A percentile compares a stretch with the other conserved stretches of the same genome.
Evolutionary conservation across 2,113 vertebrate species (phyloP).

Genomic region (Toxotes jaculatrix): DNA sequence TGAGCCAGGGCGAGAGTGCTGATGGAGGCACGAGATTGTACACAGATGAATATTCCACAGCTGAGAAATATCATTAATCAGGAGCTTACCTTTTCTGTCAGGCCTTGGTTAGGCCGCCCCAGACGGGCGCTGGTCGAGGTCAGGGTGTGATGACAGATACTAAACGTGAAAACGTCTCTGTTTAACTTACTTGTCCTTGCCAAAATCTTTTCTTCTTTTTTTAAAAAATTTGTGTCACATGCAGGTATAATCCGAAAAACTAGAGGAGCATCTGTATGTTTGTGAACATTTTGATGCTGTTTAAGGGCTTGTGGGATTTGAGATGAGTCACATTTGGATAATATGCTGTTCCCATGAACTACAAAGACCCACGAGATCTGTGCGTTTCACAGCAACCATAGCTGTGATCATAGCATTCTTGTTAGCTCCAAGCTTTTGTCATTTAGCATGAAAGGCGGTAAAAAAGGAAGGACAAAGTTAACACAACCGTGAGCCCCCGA

Average conservation of each 20-base stretch:
- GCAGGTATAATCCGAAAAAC: neutral
- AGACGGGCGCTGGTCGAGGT: constrained; percentile 49
- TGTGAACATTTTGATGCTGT: neutral
- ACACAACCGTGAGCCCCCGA: constrained; percentile 33
- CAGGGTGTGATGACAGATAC: constrained; percentile 53
- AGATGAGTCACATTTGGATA: neutral
- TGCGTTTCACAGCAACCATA: neutral
- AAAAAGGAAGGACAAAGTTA: constrained; percentile 45
- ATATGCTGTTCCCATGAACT: neutral
- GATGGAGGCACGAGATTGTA: constrained; percentile 52
- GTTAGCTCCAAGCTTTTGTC: constrained; percentile 17
- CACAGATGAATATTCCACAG: constrained; percentile 64
- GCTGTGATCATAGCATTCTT: constrained; percentile 15
- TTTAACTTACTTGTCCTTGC: constrained; percentile 14
- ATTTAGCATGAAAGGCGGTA: constrained; percentile 23
- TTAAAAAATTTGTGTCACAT: neutral
- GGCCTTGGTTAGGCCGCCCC: constrained; percentile 19
- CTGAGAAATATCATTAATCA: constrained; percentile 69
- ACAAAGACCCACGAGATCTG: neutral
- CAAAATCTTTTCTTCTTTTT: neutral
- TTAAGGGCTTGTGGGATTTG: neutral
- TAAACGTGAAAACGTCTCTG: neutral
- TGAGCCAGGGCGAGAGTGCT: constrained; percentile 14
- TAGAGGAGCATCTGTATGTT: neutral
- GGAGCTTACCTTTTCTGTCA: constrained; percentile 66